Conservation (phyloP, 2,888 invertebrate genomes). For the Hypena proboscidalis region DNA sequence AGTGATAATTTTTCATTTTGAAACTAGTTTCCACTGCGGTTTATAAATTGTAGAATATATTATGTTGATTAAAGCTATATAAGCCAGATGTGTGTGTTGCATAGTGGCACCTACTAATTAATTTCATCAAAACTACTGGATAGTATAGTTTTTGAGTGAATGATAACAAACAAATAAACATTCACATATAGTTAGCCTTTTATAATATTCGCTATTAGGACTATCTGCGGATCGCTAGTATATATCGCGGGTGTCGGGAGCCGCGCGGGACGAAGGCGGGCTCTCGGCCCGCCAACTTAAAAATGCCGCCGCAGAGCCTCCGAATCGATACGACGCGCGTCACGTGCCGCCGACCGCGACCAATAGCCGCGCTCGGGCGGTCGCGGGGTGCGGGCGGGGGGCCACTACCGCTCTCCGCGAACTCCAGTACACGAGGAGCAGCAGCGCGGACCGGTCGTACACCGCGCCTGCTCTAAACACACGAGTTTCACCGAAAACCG, state of each 20-base stretch:
- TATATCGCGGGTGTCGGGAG: slow-evolving; percentile 62
- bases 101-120: no score
- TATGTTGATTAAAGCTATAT: no score
- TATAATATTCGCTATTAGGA: no score
- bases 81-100: no score
- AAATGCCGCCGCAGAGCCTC: slow-evolving; percentile 92
- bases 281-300: slow-evolving; percentile 87
- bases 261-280: slow-evolving; percentile 78
- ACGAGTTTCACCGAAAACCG: slow-evolving; percentile 75
- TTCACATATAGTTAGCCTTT: no score
- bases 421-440: slow-evolving; percentile 73
- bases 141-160: no score
- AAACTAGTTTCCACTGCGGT: no score
- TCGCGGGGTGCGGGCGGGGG: slow-evolving; percentile 61
- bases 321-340: slow-evolving; percentile 91
- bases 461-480: slow-evolving; percentile 44
- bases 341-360: slow-evolving; percentile 87
- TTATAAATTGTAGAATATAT: no score
- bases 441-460: slow-evolving; percentile 58
- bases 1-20: slow-evolving; percentile 4
- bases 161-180: no score
- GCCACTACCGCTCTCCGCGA: slow-evolving; percentile 41
- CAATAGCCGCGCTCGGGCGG: slow-evolving; percentile 74
- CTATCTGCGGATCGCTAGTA: slow-evolving; percentile 50
- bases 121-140: no score